A percentile compares a stretch with the other conserved stretches of the same genome.
Evolutionary conservation across 2,113 vertebrate genomes (phyloP).

Genomic region (Heterotilapia buettikoferi): DNA sequence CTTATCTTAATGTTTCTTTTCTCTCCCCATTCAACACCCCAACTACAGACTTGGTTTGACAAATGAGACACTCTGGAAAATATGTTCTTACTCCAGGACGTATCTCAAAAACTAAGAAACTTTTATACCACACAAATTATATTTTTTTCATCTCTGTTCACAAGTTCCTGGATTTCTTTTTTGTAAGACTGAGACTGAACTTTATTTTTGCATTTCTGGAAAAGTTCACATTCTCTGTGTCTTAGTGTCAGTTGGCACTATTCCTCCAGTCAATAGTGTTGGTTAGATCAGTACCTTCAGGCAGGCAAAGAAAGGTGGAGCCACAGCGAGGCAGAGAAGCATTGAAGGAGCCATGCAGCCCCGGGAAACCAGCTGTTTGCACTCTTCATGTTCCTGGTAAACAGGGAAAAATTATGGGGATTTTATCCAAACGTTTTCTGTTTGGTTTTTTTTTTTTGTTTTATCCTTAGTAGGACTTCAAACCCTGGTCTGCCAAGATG

Average conservation of each 20-base stretch:
- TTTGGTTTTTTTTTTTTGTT: no score
- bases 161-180: not conserved
- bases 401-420: not conserved
- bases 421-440: not conserved
- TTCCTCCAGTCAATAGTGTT: conserved; percentile 62
- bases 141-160: not conserved
- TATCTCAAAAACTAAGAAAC: not conserved
- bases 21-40: not conserved
- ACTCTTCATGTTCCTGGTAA: conserved; percentile 70
- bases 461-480: conserved; percentile 59
- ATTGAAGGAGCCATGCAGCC: conserved; percentile 61
- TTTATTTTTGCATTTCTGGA: not conserved
- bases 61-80: not conserved
- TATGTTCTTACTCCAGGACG: not conserved
- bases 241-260: conserved; percentile 73
- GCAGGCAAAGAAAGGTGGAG: conserved; percentile 40
- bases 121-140: not conserved
- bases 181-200: not conserved
- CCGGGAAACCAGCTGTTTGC: conserved; percentile 40
- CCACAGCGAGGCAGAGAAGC: conserved; percentile 32
- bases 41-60: not conserved
- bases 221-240: not conserved
- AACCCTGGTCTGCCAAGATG: conserved; percentile 66
- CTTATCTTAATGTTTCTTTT: not conserved
- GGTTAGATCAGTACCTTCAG: conserved; percentile 36